A percentile compares a stretch with the other conserved stretches of the same genome.
These are phyloP conservation scores for Anoura caudifer DNA, from an alignment of 2,113 vertebrate genomes.

Conservation along the genomic window DNA sequence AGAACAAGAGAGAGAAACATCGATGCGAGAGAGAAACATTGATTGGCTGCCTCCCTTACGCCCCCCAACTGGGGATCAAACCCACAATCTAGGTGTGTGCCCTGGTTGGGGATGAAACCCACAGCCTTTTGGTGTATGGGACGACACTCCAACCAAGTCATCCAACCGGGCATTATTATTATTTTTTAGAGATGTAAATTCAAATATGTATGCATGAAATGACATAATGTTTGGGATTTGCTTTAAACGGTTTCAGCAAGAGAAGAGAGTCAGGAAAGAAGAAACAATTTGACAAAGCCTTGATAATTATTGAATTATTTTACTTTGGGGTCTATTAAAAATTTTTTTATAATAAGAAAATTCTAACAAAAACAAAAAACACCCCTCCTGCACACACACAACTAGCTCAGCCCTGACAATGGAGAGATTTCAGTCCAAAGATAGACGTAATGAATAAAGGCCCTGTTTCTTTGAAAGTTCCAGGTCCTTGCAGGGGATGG, in stretches of 20 bases:
- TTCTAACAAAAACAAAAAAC: not conserved
- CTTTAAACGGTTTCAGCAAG: not conserved
- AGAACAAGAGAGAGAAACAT: too few relatives aligned
- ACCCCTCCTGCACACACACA: not conserved
- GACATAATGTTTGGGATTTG: not conserved
- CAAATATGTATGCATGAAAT: not conserved
- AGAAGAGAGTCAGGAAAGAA: not conserved
- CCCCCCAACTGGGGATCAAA: too few relatives aligned
- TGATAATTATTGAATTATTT: not conserved
- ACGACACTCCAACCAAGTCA: too few relatives aligned
- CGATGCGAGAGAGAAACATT: too few relatives aligned
- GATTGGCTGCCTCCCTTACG: too few relatives aligned
- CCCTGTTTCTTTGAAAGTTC: conserved; percentile 10
- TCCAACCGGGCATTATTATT: not conserved
- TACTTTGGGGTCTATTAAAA: not conserved
- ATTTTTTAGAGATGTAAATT: not conserved
- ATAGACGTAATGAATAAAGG: not conserved
- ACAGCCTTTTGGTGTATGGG: too few relatives aligned
- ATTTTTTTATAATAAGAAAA: not conserved
- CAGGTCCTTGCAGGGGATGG: not conserved
- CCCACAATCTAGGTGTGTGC: too few relatives aligned
- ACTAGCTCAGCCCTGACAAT: not conserved
- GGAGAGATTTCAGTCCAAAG: not conserved
- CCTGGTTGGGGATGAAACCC: too few relatives aligned
- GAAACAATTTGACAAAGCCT: not conserved